Base-by-base conservation (phyloP, 1,140 invertebrate genomes). In the Drosophila sp. region DNA sequence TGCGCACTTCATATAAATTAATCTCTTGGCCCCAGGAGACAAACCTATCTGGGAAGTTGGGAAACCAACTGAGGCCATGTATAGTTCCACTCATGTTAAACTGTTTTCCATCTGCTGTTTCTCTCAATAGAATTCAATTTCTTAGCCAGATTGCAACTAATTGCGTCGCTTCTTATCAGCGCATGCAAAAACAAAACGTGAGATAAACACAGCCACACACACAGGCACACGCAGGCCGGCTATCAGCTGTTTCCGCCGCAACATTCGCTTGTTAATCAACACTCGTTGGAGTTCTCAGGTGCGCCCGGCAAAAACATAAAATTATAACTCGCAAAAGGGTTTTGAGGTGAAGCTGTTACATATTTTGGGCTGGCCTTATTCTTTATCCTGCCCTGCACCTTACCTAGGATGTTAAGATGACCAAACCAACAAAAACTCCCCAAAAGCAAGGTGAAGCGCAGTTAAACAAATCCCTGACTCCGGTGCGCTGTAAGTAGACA, bases 21-120 rank as follows among this genome's bases (percentile, higher is more conserved):
- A 98, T 95, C 86, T 98, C 97, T 55, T 96, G 95, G 23, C 96
- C 96, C 96, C 97, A 97, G 35, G 96, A 96, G 61, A 98, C 95
- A 87, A 97, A 97, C 86, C 96, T 96, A 82, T 97, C 94, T 3
- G 93, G 93, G 80, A 95, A 94, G 30, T 95, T 93, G 2, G 96
- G 96, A 44, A 96, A 96, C 97, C 97, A 98, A 79, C 95, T 94
- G 10, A 97, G 94, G 80, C 97, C 97, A 61, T 95, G 92, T 91
- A 94, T 94, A 62, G 79, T 91, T 47, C 84, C 87, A 72, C 84
- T 91, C 90, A 91, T 91, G 29, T 47, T 80, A 10, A 33, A 30
- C 30, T 41, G 10, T 60, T 66, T 72, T 72, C 73, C 73, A 76
- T 78, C 10, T 27, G 50, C 33, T 55, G 23, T 55, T 32, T 33